Conservation (phyloP, 2,113 vertebrate genomes). For the Cervus canadensis region DNA sequence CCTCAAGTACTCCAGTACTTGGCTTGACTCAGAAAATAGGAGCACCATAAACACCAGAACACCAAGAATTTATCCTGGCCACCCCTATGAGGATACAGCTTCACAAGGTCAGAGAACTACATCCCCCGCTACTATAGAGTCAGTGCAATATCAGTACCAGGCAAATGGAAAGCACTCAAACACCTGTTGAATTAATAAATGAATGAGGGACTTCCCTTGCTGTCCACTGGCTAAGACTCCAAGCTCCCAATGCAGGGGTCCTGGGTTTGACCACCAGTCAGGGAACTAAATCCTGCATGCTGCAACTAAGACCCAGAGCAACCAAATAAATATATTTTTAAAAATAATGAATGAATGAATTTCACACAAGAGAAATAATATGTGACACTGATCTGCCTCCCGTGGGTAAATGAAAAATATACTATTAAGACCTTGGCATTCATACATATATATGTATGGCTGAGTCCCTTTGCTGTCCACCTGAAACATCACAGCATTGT, state of each 20-base stretch:
- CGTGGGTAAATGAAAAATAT: not conserved
- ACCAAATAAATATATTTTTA: not conserved
- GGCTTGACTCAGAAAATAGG: not conserved
- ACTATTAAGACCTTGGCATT: not conserved
- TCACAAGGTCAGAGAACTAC: not conserved
- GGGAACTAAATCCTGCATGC: not conserved
- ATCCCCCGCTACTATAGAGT: not conserved
- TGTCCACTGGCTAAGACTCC: not conserved
- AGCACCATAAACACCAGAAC: not conserved
- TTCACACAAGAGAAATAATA: not conserved
- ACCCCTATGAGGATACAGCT: accelerated
- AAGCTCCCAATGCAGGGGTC: not conserved
- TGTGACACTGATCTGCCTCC: not conserved
- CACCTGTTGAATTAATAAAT: not conserved
- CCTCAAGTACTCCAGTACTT: not conserved
- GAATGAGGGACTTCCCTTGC: not conserved
- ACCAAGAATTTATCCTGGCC: no score
- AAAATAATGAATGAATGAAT: not conserved
- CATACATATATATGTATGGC: not conserved
- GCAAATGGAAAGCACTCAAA: not conserved
- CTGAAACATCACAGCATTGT: not conserved
- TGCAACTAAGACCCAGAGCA: not conserved
- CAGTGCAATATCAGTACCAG: not conserved
- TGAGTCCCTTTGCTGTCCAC: not conserved
- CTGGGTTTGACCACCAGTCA: not conserved